These are phyloP conservation scores for Dicaeum eximium DNA, from an alignment of 2,113 vertebrate genomes.

Conservation along the genomic window DNA sequence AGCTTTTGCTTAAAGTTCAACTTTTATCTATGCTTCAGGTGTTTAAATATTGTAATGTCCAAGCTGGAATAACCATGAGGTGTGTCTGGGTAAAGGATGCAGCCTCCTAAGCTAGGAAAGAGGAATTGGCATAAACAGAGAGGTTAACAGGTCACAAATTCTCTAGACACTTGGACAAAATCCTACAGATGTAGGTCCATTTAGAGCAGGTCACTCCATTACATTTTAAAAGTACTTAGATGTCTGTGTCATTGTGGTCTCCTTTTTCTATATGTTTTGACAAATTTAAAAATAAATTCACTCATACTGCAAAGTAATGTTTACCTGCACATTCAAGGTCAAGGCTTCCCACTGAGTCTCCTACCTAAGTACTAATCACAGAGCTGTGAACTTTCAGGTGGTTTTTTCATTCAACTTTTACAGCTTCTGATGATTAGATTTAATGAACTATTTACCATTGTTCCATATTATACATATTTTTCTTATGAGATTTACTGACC, in stretches of 20 bases:
- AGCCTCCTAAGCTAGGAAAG: neutral
- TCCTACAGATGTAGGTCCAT: neutral
- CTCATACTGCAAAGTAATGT: neutral
- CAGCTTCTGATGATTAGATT: neutral
- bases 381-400: neutral
- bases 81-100: neutral
- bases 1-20: neutral
- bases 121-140: neutral
- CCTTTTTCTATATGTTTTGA: neutral
- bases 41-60: neutral
- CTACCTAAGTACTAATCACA: neutral
- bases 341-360: neutral
- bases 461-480: neutral
- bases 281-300: neutral
- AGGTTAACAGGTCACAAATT: neutral
- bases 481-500: neutral
- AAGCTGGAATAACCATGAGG: neutral
- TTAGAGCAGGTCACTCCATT: neutral
- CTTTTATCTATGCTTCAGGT: neutral
- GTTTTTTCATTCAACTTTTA: neutral
- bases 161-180: neutral
- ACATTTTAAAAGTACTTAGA: neutral
- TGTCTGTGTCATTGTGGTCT: neutral
- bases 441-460: neutral
- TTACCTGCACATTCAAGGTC: neutral